Evolutionary conservation across 2,113 vertebrate genomes (phyloP), one percentile per base, ranked within the genome.

Genomic region (Hepsetus odoe): DNA sequence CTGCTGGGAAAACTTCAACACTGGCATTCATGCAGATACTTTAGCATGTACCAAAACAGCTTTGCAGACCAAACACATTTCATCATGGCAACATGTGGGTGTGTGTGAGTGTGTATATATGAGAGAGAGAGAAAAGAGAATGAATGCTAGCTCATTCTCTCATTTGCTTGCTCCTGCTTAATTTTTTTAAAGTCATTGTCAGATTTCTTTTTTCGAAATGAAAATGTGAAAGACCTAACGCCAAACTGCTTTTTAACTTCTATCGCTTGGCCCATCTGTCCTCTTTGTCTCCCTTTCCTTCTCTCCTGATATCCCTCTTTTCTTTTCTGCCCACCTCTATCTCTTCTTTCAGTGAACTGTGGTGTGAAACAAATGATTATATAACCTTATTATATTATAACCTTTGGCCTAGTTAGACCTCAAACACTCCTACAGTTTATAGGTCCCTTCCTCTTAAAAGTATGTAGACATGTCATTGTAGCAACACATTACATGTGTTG

Each of bases 171-270:
- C 42, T 44, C 42, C 16, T 14, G 16, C 42, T 44, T 44, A 2
- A 16, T 44, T 14, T 44, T 14, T 14, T 4, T 44, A 44, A n/a
- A 14, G 12, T 92, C 92, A 92, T 92, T 92, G 93, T 93, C 89
- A 94, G 92, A 91, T 92, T 93, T 91, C 90, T 94, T 74, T 74
- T 75, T 80, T 70, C 93, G 92, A 94, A 94, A 95, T 93, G 93
- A 92, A 92, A 94, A n/a, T n/a, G n/a, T n/a, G 85, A 91, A 94
- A 89, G 93, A 76, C 93, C 93, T 93, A 92, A 90, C 93, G 90
- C 93, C 90, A 91, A 92, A 91, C 93, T 92, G 90, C 92, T 90
- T 91, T 93, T 84, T 90, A 91, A 92, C 92, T 94, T 94, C 82
- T 94, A 81, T 91, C 92, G 90, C 51, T 40, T 73, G 93, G 91